These are phyloP conservation scores for Amphilophus citrinellus DNA, from an alignment of 2,113 vertebrate species.

Conservation along the genomic window DNA sequence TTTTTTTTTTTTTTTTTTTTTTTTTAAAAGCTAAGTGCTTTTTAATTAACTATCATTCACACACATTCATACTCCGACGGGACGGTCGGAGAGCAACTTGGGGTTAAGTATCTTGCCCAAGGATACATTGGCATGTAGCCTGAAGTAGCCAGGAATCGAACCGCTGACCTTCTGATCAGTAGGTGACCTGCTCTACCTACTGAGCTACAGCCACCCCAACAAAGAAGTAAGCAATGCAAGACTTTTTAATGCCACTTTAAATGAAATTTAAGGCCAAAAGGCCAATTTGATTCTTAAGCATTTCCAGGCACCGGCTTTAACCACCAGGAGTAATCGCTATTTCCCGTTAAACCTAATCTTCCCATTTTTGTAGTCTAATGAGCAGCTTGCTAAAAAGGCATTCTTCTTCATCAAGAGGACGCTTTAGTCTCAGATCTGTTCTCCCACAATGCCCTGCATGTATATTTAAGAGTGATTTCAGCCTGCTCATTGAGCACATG, in stretches of 20 bases:
- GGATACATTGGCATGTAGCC: no score
- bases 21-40: no score
- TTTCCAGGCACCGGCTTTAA: neutral
- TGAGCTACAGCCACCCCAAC: no score
- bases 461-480: neutral
- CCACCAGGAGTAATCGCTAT: neutral
- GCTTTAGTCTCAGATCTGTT: neutral
- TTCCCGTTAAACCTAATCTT: constrained; percentile 6
- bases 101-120: no score
- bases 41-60: no score
- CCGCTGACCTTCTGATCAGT: no score
- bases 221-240: neutral
- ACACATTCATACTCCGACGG: no score
- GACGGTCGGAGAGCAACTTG: no score
- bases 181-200: no score
- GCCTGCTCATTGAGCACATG: neutral
- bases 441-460: neutral
- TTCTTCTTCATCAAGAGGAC: neutral
- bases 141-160: no score
- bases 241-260: neutral
- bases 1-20: no score
- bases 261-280: neutral
- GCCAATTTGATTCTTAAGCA: neutral
- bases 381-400: neutral
- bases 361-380: neutral